Base-by-base conservation (phyloP, 2,113 vertebrate species). In the Petaurus breviceps region DNA sequence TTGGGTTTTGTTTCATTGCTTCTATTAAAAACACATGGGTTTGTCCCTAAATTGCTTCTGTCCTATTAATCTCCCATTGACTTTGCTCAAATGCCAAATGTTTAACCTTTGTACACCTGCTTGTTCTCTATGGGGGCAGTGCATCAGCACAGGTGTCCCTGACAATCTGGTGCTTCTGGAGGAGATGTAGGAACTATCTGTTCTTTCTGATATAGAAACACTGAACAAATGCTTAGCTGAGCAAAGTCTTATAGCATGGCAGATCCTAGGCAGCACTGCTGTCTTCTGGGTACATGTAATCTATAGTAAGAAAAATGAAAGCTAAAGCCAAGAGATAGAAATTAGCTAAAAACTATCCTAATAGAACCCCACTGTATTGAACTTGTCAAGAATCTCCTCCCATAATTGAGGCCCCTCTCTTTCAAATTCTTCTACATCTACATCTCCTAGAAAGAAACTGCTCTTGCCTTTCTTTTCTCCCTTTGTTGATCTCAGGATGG, bases 31-130 rank as follows among this genome's bases (percentile, higher is more conserved):
- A 53, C 55, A 51, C 68, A 46, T 50, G 11, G 28, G 49, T 93
- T 95, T 95, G 61, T 5, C 91, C 93, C 89, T 94, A 55, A 96
- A 94, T 97, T 96, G 23, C 55, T 94, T 96, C 95, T 97, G 68
- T 31, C 26, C 57, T 90, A 37, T 68, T 90, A 89, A 51, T 54
- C 54, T 94, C 57, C 54, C 54, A 51, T 94, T 95, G 93, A 93
- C 92, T 92, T 97, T 94, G 96, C 92, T 91, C 92, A 95, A 96
- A 96, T 94, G 47, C 26, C 51, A 89, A 43, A 61, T 92, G 91
- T 46, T 57, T 96, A 96, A 97, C 93, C 97, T 94, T 51, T 94
- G 43, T 90, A 95, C 95, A 43, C 37, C 16, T 28, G 49, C 91
- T 55, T 96, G 22, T 95, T 95, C 94, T 93, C 51, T 95, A 54